Evolutionary conservation across 2,888 invertebrate genomes (phyloP), one percentile per base, ranked within the genome.

Genomic region (Harpalus rubripes): DNA sequence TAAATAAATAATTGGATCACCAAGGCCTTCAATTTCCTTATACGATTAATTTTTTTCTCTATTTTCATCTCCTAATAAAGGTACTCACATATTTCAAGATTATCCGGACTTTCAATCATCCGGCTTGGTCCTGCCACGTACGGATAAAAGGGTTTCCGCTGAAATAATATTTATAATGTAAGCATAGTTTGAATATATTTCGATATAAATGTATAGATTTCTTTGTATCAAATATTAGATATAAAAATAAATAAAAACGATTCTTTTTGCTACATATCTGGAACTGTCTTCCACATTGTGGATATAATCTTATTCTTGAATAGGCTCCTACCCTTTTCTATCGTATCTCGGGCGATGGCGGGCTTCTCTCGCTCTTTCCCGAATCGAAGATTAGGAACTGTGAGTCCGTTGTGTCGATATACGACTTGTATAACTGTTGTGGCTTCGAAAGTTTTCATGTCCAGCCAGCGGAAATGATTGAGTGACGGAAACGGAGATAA

Each of bases 401-500:
- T 56, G 56, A 80, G 82, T 72, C 65, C 68, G 82, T 82, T 65
- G 56, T 68, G 65, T 82, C 82, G 82, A 82, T 82, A 72, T 65
- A 82, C 82, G 82, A 82, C 82, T 78, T 80, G 85, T 72, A 80
- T 85, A 85, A 85, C 80, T 85, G 85, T 80, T 85, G 85, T 85
- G 87, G 88, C 88, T 88, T 88, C 88, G 89, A 89, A 89, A 89
- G 91, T 91, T 91, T 91, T 91, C 91, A 89, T 89, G 91, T 90
- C 90, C 91, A 90, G 88, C 90, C 89, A 90, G 90, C 90, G 91
- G 91, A 91, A 91, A 90, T 89, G 90, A 91, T 91, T 89, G 89
- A 88, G 90, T 90, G 90, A 90, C 90, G 90, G 90, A 91, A 91
- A 87, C 88, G 90, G 90, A 91, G 91, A 91, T 91, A 91, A 91